Conservation (phyloP, 2,113 vertebrate genomes). For the Ovis aries region DNA sequence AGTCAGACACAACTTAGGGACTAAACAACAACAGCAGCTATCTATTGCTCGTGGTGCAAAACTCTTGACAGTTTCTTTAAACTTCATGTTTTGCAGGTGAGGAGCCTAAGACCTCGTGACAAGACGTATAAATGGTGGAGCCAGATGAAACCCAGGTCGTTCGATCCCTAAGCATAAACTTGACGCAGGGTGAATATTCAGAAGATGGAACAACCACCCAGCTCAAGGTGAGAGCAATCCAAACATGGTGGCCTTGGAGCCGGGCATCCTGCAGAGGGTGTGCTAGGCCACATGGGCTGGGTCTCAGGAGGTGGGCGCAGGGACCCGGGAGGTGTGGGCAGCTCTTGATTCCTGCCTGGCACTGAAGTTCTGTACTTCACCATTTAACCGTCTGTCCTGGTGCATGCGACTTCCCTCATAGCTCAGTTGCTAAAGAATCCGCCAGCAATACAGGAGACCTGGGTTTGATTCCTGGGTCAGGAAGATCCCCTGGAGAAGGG, state of each 20-base stretch:
- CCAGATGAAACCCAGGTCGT: not conserved
- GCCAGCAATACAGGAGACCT: not conserved
- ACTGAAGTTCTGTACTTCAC: not conserved
- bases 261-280: not conserved
- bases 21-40: not conserved
- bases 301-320: rapidly evolving
- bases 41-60: not conserved
- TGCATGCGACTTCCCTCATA: not conserved
- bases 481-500: not conserved
- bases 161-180: not conserved
- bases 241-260: not conserved
- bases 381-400: not conserved
- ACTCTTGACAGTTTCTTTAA: not conserved
- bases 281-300: too few species aligned
- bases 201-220: not conserved
- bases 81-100: not conserved
- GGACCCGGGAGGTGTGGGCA: not conserved
- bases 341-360: not conserved
- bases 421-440: not conserved
- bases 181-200: not conserved
- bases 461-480: rapidly evolving
- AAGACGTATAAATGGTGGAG: not conserved
- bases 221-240: not conserved
- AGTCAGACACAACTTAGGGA: not conserved
- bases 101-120: not conserved